Evolutionary conservation across 53 echinoderm and acorn worm species (phyloP).

Genomic region (Mesocentrotus franciscanus): DNA sequence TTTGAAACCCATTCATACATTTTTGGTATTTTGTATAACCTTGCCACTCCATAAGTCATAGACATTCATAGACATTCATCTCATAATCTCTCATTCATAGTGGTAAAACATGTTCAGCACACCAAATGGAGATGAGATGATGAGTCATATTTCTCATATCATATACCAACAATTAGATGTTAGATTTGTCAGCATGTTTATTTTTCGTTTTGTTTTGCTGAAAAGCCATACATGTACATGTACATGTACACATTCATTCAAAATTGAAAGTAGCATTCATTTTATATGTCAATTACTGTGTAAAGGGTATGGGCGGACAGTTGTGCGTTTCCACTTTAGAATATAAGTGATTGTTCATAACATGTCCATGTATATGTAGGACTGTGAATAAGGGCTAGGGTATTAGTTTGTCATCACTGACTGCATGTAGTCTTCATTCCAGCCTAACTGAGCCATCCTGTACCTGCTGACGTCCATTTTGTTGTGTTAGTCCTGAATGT

Average conservation of each 20-base stretch:
- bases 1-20: not conserved
- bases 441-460: slow-evolving; percentile 57
- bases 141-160: not conserved
- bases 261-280: not conserved
- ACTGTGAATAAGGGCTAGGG: not conserved
- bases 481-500: slow-evolving; percentile 67
- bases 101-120: too few relatives aligned
- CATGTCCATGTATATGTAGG: not conserved
- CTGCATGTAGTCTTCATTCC: slow-evolving; percentile 69
- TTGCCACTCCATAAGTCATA: too few relatives aligned
- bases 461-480: slow-evolving; percentile 54
- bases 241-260: slow-evolving; percentile 1
- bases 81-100: too few relatives aligned
- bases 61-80: too few relatives aligned
- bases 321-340: not conserved
- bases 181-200: not conserved
- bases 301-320: not conserved
- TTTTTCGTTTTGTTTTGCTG: not conserved
- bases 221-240: not conserved
- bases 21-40: too few relatives aligned
- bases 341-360: not conserved
- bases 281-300: not conserved
- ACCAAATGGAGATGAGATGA: not conserved
- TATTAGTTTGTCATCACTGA: slow-evolving; percentile 11
- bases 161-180: not conserved